Conservation (phyloP, 2,113 vertebrate species). For the Cardinalis cardinalis region DNA sequence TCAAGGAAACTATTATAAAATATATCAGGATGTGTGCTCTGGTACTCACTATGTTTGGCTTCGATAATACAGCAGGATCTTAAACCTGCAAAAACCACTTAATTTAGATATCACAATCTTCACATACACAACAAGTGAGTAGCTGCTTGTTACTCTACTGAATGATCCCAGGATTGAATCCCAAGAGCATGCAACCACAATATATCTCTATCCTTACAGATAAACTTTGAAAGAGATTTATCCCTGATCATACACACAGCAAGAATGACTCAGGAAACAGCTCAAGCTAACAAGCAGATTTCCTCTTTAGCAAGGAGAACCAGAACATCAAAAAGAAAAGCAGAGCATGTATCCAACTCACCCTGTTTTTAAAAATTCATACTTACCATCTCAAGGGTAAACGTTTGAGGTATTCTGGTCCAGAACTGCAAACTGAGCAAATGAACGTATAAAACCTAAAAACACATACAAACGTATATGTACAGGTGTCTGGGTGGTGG, state of each 20-base stretch:
- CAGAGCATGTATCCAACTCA: not conserved
- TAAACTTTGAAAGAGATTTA: not conserved
- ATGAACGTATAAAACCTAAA: constrained; percentile 96
- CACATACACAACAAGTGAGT: not conserved
- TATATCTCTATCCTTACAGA: not conserved
- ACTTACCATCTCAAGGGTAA: constrained; percentile 94
- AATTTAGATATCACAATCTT: not conserved
- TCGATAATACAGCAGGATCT: not conserved
- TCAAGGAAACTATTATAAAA: not conserved
- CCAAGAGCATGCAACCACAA: not conserved
- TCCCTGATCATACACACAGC: not conserved
- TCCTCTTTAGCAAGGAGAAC: not conserved
- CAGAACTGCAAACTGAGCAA: constrained; percentile 97
- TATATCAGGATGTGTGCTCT: not conserved
- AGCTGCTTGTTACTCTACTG: not conserved
- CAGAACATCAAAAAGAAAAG: not conserved
- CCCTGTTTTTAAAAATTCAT: not conserved
- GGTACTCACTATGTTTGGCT: not conserved
- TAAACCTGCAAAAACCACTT: not conserved
- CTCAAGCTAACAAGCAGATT: not conserved
- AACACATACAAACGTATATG: not conserved
- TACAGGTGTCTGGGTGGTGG: not conserved
- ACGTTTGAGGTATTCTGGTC: constrained; percentile 97
- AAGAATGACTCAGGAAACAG: not conserved
- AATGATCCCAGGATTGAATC: not conserved